Base-by-base conservation (phyloP, 1,140 invertebrate species). In the Araneus ventricosus region DNA sequence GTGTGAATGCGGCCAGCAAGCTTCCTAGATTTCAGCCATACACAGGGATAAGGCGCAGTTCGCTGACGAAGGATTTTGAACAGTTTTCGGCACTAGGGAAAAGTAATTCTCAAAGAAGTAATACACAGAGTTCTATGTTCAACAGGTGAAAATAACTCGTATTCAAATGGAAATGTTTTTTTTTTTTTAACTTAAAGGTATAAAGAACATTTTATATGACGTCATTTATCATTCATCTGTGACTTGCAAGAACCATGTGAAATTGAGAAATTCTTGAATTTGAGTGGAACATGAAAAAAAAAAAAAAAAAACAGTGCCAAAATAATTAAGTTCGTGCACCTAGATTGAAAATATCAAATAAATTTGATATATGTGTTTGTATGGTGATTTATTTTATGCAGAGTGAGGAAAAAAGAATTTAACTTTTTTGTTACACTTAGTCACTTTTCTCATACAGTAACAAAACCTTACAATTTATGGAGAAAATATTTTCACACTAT, bases 1-100 rank as follows among this genome's bases (percentile, higher is more conserved):
- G 30, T 61, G 22, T 86, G 8, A 91, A n/a, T 45, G 6, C 85
- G 1, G 17, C 85, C 2, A 93, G 91, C 57, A 93, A 93, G 45
- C 45, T 93, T 10, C 91, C 91, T 10, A 93, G 91, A 45, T 93
- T 67, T 39, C 91, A 93, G 41, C 59, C 91, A 6, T 93, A 87
- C 24, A 79, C 41, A 17, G 84, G 84, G 7, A 59, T 57, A 6
- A 93, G 91, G 34, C 59, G 82, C 2, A 88, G 41, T n/a, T 93
- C 91, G 8, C 41, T 93, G 39, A 67, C 90, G 10, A 93, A 80
- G 52, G 91, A 93, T 30, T 75, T 22, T 61, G 91, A 93, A 4
- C 91, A 93, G 22, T 57, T 79, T 59, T 75, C 84, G 30, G 45
- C 84, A 2, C n/a, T 70, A 24, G 67, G 52, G 22, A 93, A 93